Percentiles rank a stretch among this genome's conserved stretches.
These are phyloP conservation scores for Danio kyathit DNA, from an alignment of 2,797 vertebrate species.

Conservation along the genomic window DNA sequence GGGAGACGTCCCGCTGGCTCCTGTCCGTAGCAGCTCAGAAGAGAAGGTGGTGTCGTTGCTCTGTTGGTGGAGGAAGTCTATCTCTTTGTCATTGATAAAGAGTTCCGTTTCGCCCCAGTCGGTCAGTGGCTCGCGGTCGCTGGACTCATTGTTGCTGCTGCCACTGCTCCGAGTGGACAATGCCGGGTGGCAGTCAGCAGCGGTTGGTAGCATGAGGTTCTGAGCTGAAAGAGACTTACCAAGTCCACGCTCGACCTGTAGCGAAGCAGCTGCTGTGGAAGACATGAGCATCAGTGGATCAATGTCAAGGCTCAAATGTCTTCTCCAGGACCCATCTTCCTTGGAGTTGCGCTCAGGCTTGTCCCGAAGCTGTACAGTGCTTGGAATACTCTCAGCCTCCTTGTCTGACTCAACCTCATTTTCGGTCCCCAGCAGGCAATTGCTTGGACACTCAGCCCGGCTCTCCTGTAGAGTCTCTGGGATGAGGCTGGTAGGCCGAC, in stretches of 20 bases:
- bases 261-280: slow-evolving; percentile 63
- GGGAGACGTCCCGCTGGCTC: slow-evolving; percentile 84
- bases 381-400: slow-evolving; percentile 55
- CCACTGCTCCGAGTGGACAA: slow-evolving; percentile 73
- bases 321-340: slow-evolving; percentile 89
- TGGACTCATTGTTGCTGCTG: slow-evolving; percentile 82
- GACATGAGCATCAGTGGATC: slow-evolving; percentile 86
- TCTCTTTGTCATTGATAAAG: slow-evolving; percentile 91
- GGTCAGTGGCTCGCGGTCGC: slow-evolving; percentile 80
- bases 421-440: slow-evolving; percentile 67
- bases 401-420: slow-evolving; percentile 61
- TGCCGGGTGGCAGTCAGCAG: slow-evolving; percentile 61
- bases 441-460: slow-evolving; percentile 57
- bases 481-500: slow-evolving; percentile 77
- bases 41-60: slow-evolving; percentile 78
- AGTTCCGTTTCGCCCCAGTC: slow-evolving; percentile 91
- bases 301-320: slow-evolving; percentile 90
- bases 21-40: slow-evolving; percentile 88
- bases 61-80: slow-evolving; percentile 79
- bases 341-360: slow-evolving; percentile 73
- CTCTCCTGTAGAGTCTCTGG: slow-evolving; percentile 75
- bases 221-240: slow-evolving; percentile 93
- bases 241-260: slow-evolving; percentile 81
- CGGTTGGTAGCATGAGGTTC: slow-evolving; percentile 88
- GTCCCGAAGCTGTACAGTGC: slow-evolving; percentile 66